phyloP scores from a whole-genome alignment of 2,113 vertebrate species.

The Calonectris borealis region DNA sequence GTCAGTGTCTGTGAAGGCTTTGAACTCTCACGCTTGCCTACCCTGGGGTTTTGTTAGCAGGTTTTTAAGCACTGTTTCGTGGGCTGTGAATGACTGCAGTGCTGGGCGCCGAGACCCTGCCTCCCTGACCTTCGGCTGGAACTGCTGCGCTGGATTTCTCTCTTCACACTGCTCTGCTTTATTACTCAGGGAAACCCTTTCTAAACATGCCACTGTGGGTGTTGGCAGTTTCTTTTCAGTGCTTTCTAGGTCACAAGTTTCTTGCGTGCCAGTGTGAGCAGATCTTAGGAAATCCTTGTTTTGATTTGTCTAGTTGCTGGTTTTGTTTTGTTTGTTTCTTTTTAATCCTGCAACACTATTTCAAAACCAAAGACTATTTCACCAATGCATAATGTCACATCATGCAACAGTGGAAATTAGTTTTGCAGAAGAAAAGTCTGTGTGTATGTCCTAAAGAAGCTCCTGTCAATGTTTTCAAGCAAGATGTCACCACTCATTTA shows the following conservation, averaged over 20 bases:
- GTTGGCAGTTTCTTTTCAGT: neutral
- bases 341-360: neutral
- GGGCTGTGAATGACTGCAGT: neutral
- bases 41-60: neutral
- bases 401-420: neutral
- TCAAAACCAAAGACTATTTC: conserved; percentile 5
- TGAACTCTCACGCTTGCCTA: neutral
- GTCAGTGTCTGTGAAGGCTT: neutral
- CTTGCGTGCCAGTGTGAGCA: neutral
- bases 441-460: neutral
- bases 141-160: neutral
- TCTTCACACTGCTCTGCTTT: neutral
- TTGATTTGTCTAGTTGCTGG: neutral
- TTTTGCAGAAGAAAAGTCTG: neutral
- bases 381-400: neutral
- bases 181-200: neutral
- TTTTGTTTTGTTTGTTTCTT: conserved; percentile 11
- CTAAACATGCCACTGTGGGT: neutral
- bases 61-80: neutral
- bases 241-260: conserved; percentile 39
- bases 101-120: neutral
- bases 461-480: neutral
- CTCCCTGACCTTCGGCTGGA: neutral
- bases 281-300: conserved; percentile 40
- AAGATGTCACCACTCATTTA: neutral